Evolutionary conservation across 2,797 vertebrate genomes (phyloP).

Genomic region (Hephaestus fuliginosus): DNA sequence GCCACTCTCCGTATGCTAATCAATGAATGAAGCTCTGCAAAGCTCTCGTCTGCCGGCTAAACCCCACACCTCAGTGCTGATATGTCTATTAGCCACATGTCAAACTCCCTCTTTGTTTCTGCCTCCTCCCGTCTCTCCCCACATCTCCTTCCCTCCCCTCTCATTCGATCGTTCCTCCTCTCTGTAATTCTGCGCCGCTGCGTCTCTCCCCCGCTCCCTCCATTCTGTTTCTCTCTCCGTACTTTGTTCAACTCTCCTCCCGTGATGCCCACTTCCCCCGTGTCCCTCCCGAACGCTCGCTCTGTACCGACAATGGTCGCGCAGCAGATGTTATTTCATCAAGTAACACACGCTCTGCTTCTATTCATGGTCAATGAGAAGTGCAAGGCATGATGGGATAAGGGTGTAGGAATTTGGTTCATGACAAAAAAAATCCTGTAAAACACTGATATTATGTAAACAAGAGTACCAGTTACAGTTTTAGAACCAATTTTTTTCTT

Average conservation of each 20-base stretch:
- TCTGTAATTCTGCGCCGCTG: constrained; percentile 40
- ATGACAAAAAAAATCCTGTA: not conserved
- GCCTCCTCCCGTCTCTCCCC: constrained; percentile 53
- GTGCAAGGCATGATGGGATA: constrained; percentile 34
- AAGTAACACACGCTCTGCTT: constrained; percentile 36
- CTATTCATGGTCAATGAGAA: constrained; percentile 28
- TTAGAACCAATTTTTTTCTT: not conserved
- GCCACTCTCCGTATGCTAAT: constrained; percentile 98
- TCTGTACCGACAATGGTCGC: constrained; percentile 19
- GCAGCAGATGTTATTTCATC: constrained; percentile 52
- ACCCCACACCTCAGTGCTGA: constrained; percentile 95
- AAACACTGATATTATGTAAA: constrained; percentile 27
- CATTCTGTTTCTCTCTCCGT: constrained; percentile 30
- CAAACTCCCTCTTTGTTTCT: constrained; percentile 77
- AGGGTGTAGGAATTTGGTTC: constrained; percentile 20
- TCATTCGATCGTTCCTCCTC: constrained; percentile 57
- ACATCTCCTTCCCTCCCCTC: constrained; percentile 47
- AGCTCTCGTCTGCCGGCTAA: constrained; percentile 95
- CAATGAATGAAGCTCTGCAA: constrained; percentile 94
- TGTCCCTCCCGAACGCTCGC: constrained; percentile 15
- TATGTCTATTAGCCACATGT: constrained; percentile 99
- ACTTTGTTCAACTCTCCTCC: constrained; percentile 34
- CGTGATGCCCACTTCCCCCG: constrained; percentile 34
- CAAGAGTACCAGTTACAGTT: not conserved
- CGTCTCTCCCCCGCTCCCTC: constrained; percentile 24